These are phyloP conservation scores for Tribolium freemani DNA, from an alignment of 2,888 invertebrate genomes.

Conservation along the genomic window DNA sequence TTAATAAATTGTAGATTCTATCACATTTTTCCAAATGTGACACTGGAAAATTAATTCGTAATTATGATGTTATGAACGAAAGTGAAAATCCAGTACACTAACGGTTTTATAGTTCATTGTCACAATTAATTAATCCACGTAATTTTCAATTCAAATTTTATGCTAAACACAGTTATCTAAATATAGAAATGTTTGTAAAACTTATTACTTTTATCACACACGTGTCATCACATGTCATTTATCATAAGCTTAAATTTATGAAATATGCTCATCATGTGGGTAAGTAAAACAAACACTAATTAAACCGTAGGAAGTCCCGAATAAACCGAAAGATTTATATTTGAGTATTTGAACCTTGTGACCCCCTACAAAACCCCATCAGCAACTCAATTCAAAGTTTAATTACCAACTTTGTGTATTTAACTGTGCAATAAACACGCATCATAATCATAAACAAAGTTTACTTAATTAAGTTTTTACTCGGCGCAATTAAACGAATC, in stretches of 20 bases:
- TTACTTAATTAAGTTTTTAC: constrained; percentile 17
- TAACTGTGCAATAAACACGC: constrained; percentile 8
- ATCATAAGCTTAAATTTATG: not conserved
- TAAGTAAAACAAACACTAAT: not conserved
- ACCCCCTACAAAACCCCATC: not conserved
- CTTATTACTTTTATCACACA: not conserved
- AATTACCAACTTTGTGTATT: constrained; percentile 4
- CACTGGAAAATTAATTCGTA: no score
- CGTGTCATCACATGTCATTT: not conserved
- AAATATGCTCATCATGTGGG: not conserved
- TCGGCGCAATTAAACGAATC: constrained; percentile 9
- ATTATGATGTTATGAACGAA: no score
- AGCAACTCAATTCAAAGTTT: not conserved
- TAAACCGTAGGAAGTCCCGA: not conserved
- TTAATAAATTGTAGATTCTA: no score
- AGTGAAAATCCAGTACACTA: no score
- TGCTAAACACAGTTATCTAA: not conserved
- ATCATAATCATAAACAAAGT: constrained; percentile 8
- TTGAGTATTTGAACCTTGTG: not conserved
- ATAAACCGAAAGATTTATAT: not conserved
- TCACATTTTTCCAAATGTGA: no score
- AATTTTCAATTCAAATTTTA: constrained; percentile 7
- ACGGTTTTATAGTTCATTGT: not conserved
- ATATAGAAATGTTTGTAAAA: not conserved
- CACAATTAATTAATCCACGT: not conserved